Evolutionary conservation across 2,888 invertebrate species (phyloP).

Genomic region (Sarcophaga variegata): DNA sequence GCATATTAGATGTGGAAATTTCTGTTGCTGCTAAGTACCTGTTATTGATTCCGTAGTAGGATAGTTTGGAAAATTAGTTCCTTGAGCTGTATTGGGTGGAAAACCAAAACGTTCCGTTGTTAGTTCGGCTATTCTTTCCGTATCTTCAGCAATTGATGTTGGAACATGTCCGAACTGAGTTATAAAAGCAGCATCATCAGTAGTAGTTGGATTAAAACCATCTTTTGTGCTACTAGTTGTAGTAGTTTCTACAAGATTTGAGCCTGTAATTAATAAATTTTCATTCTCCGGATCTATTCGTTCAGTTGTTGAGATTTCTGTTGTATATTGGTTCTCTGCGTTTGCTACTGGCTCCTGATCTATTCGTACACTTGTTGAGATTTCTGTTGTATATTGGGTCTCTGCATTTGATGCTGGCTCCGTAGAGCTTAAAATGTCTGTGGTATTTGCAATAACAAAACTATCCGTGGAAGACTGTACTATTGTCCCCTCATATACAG

Average conservation of each 20-base stretch:
- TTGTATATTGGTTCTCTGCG: neutral
- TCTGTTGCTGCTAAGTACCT: no score
- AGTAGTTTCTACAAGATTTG: neutral
- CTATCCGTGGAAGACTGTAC: no score
- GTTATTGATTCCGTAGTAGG: neutral
- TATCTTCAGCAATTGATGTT: neutral
- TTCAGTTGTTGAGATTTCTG: neutral
- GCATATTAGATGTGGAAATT: neutral
- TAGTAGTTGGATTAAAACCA: neutral
- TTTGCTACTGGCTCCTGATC: neutral
- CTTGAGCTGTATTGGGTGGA: neutral
- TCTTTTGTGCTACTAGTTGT: slow-evolving; percentile 3
- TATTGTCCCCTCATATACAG: no score
- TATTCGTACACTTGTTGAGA: neutral
- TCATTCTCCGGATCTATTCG: no score
- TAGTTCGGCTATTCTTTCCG: neutral
- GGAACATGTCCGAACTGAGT: neutral
- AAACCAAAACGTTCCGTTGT: neutral
- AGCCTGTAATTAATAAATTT: no score
- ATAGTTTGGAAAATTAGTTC: neutral
- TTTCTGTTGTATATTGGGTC: neutral
- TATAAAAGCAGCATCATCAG: neutral
- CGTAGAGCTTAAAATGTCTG: neutral
- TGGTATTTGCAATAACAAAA: neutral
- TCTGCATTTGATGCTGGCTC: neutral